phyloP scores from a whole-genome alignment of 1,140 invertebrate species.

The Popillia japonica region DNA sequence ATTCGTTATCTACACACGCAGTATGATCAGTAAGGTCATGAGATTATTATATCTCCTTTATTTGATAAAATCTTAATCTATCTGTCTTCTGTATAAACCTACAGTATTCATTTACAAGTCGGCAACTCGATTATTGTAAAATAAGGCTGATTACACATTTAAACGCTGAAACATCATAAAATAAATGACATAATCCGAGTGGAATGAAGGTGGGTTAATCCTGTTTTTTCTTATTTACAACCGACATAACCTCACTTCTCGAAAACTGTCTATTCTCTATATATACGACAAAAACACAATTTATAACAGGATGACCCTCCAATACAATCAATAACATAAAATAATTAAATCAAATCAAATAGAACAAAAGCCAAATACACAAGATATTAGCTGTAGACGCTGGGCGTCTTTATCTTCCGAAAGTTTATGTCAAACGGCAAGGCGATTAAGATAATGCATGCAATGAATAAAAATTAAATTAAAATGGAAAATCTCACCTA shows the following conservation, averaged over 20 bases:
- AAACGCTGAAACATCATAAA: background rate
- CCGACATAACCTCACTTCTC: conserved; percentile 17
- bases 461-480: conserved; percentile 13
- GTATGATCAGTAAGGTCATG: background rate
- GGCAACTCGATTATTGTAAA: background rate
- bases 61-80: background rate
- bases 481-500: conserved; percentile 28
- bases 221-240: conserved; percentile 4
- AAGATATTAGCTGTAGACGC: conserved; percentile 12
- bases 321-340: conserved; percentile 11
- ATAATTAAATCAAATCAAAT: background rate
- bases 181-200: conserved; percentile 20
- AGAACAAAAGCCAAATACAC: conserved; percentile 27
- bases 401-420: background rate
- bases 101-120: background rate
- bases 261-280: background rate
- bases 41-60: background rate
- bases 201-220: conserved; percentile 26
- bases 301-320: background rate
- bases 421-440: background rate
- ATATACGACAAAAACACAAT: background rate
- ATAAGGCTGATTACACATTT: background rate
- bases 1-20: background rate
- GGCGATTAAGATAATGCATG: conserved; percentile 10
- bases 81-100: background rate